These are phyloP conservation scores for human (Homo sapiens) DNA, from an alignment of 2,113 vertebrate species.

Conservation along the genomic window GRCh38 chr14:79331001-79331500, in stretches of 20 bases:
- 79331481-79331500: background rate
- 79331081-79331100: background rate
- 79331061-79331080: background rate
- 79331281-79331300: background rate
- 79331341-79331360: background rate
- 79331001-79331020: background rate
- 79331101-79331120: background rate
- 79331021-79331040: background rate
- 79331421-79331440: background rate
- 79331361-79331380: background rate
- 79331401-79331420: background rate
- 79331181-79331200: background rate
- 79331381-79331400: background rate
- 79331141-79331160: background rate
- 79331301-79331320: background rate
- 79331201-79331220: constrained; percentile 4
- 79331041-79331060: background rate
- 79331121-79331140: background rate
- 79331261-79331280: background rate
- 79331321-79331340: background rate
- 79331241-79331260: background rate
- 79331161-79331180: background rate
- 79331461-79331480: background rate
- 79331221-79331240: background rate
- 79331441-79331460: background rate